A percentile compares a stretch with the other conserved stretches of the same genome.
Evolutionary conservation across 2,113 vertebrate species (phyloP).

Genomic region (Dasypus novemcinctus): DNA sequence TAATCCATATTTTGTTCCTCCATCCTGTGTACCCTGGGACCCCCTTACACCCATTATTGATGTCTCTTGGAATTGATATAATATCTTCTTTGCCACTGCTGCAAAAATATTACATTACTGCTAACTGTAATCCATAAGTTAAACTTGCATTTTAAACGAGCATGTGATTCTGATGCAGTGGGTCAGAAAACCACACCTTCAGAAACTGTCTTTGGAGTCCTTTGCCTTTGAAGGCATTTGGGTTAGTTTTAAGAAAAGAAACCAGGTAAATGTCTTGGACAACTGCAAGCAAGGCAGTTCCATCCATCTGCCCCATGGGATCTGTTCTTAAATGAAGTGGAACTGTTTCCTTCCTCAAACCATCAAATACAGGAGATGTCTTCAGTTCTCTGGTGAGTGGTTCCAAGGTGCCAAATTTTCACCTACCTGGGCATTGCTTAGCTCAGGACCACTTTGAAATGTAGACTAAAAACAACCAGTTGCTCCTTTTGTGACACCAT

Average conservation of each 20-base stretch:
- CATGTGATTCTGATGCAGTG: not conserved
- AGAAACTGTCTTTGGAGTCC: not conserved
- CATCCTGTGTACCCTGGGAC: no score
- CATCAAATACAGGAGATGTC: not conserved
- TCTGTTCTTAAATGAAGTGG: not conserved
- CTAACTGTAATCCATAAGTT: no score
- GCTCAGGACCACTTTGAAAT: conserved; percentile 17
- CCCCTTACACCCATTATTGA: no score
- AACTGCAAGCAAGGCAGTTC: no score
- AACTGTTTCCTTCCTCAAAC: not conserved
- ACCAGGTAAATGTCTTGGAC: not conserved
- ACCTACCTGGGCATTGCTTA: conserved; percentile 1
- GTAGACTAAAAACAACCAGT: not conserved
- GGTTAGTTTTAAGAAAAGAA: conserved; percentile 23
- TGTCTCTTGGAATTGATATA: no score
- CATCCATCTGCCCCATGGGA: no score
- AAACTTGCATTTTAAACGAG: not conserved
- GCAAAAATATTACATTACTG: no score
- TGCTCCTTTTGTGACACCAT: not conserved
- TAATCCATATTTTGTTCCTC: no score
- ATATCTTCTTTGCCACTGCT: no score
- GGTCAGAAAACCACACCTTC: not conserved
- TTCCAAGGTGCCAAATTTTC: not conserved
- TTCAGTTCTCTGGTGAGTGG: not conserved
- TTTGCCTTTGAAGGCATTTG: not conserved